Conservation (phyloP, 2,797 vertebrate genomes). For the Caiman crocodilus region DNA sequence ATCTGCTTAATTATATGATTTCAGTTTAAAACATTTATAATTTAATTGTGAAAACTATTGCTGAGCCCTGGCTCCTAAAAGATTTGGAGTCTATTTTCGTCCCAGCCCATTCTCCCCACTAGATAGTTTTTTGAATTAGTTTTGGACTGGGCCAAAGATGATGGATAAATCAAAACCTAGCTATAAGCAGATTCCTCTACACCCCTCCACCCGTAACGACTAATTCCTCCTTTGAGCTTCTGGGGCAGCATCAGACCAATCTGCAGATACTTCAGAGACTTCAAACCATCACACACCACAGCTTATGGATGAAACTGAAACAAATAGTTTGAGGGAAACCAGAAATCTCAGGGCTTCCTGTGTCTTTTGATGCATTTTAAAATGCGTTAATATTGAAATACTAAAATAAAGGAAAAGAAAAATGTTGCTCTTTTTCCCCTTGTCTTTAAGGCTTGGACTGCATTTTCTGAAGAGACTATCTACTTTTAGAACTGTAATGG, state of each 20-base stretch:
- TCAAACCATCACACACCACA: background rate
- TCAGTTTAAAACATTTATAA: constrained; percentile 13
- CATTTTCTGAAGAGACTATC: background rate
- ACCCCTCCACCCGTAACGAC: background rate
- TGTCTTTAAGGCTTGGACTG: background rate
- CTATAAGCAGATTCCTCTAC: constrained; percentile 3
- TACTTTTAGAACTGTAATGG: background rate
- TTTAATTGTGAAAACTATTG: constrained; percentile 33
- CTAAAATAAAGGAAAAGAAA: background rate
- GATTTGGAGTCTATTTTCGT: background rate
- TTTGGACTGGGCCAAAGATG: constrained; percentile 33
- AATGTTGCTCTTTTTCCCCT: background rate
- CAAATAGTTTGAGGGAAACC: background rate
- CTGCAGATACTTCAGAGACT: constrained; percentile 45
- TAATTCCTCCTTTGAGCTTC: constrained; percentile 14
- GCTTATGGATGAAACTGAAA: constrained; percentile 13
- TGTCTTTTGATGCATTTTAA: constrained; percentile 29
- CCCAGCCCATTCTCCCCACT: background rate
- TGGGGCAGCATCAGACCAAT: constrained; percentile 18
- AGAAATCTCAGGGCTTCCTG: background rate
- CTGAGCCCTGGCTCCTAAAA: background rate
- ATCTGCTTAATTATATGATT: constrained; percentile 7
- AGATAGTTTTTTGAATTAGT: constrained; percentile 40
- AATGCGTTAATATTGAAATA: background rate
- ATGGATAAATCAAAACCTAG: constrained; percentile 31